A percentile compares a stretch with the other conserved stretches of the same genome.
Evolutionary conservation across 2,113 vertebrate genomes (phyloP).

Genomic region (Pteruthius melanotis): DNA sequence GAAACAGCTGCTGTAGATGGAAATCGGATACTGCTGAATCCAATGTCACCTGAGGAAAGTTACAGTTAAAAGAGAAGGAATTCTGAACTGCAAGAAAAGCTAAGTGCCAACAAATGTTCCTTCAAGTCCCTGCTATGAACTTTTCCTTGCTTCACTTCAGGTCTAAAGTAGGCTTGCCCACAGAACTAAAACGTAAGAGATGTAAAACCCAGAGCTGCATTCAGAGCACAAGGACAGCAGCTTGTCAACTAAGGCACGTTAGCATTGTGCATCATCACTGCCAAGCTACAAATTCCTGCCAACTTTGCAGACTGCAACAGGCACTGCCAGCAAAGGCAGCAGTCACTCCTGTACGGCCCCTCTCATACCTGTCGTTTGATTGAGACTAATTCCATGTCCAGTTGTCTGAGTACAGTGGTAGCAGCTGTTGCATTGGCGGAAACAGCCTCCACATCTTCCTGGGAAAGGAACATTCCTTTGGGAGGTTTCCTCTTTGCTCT

Average conservation of each 20-base stretch:
- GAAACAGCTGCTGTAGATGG: neutral
- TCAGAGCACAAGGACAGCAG: neutral
- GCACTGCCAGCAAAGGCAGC: neutral
- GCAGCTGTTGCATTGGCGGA: slow-evolving; percentile 85
- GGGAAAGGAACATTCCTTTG: slow-evolving; percentile 93
- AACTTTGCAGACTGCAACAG: neutral
- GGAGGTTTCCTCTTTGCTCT: slow-evolving; percentile 92
- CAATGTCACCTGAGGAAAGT: neutral
- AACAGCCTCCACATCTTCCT: slow-evolving; percentile 87
- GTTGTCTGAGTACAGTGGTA: slow-evolving; percentile 85
- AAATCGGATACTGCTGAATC: neutral
- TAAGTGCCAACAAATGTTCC: neutral
- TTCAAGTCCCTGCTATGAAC: neutral
- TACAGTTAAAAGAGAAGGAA: neutral
- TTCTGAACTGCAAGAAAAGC: neutral
- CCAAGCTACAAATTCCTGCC: neutral
- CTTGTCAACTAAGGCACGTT: neutral
- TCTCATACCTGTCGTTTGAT: slow-evolving; percentile 88
- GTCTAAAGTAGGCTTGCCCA: neutral
- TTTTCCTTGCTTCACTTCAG: neutral
- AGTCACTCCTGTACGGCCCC: neutral
- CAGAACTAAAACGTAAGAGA: neutral
- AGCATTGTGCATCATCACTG: neutral
- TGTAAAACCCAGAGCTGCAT: neutral
- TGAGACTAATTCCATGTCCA: slow-evolving; percentile 91